These are phyloP conservation scores for Myiagra hebetior DNA, from an alignment of 2,113 vertebrate genomes.

Conservation along the genomic window DNA sequence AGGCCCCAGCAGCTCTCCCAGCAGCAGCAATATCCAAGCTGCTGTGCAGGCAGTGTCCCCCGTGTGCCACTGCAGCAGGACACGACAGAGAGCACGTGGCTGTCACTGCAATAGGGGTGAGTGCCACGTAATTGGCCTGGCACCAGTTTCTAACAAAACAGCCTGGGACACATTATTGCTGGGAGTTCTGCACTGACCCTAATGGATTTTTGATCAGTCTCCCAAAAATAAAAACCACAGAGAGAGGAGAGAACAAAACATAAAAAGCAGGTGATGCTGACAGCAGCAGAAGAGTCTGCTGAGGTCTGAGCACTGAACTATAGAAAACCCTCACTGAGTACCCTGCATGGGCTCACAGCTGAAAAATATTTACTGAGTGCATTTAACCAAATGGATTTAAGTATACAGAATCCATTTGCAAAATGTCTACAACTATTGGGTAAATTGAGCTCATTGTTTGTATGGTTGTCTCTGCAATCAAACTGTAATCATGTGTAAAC, in stretches of 20 bases:
- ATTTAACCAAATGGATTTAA: constrained; percentile 51
- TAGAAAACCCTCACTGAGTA: background rate
- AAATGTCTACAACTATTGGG: constrained; percentile 54
- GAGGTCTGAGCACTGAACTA: background rate
- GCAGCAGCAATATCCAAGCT: too few species aligned
- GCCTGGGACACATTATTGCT: background rate
- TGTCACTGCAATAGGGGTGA: background rate
- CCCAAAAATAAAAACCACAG: background rate
- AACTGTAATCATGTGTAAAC: constrained; percentile 68
- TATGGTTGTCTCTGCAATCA: constrained; percentile 61
- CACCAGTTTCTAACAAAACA: background rate
- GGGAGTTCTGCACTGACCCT: background rate
- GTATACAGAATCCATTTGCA: constrained; percentile 60
- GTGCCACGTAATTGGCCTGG: background rate
- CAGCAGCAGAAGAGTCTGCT: background rate
- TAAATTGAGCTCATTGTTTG: constrained; percentile 69
- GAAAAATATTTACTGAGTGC: constrained; percentile 60
- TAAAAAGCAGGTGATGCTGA: background rate
- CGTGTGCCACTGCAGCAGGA: background rate
- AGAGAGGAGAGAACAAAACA: background rate
- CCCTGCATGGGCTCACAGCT: constrained; percentile 23
- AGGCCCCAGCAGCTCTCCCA: background rate
- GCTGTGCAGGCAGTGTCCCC: background rate
- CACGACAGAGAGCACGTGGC: background rate
- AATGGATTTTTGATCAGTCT: background rate